Conservation (phyloP, 1,140 invertebrate genomes). For the Cydia amplana region DNA sequence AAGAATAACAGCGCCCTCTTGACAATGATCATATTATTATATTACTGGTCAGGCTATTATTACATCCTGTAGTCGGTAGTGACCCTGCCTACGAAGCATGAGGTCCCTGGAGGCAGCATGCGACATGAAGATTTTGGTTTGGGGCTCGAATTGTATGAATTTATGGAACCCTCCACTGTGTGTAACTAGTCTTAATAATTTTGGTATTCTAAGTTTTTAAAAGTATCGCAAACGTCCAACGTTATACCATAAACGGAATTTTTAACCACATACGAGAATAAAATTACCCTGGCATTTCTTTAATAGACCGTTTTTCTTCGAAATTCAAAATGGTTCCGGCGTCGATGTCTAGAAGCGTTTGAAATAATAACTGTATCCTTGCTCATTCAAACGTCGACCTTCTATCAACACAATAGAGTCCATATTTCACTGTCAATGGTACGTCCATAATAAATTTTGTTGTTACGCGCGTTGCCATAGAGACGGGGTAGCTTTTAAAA, state of each 20-base stretch:
- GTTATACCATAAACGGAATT: neutral
- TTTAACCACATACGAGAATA: neutral
- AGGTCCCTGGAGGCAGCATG: too few relatives aligned
- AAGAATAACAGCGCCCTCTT: too few relatives aligned
- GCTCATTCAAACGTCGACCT: slow-evolving; percentile 4
- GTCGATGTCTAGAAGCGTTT: neutral
- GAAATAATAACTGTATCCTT: neutral
- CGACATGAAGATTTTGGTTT: too few relatives aligned
- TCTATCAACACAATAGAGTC: neutral
- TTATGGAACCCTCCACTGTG: too few relatives aligned
- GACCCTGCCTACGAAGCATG: too few relatives aligned
- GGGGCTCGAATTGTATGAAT: too few relatives aligned
- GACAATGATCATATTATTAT: too few relatives aligned
- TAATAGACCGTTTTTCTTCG: slow-evolving; percentile 30
- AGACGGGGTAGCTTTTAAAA: slow-evolving; percentile 38
- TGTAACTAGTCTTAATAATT: too few relatives aligned
- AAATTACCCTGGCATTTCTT: neutral
- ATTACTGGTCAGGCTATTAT: too few relatives aligned
- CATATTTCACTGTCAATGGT: slow-evolving; percentile 20
- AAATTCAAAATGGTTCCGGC: slow-evolving; percentile 1
- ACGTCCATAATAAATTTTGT: slow-evolving; percentile 37
- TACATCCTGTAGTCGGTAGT: too few relatives aligned
- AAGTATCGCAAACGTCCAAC: too few relatives aligned
- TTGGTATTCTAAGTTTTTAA: too few relatives aligned
- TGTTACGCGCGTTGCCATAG: slow-evolving; percentile 47